Evolutionary conservation across 1,140 invertebrate species (phyloP).

Genomic region (Aleiodes sp.): DNA sequence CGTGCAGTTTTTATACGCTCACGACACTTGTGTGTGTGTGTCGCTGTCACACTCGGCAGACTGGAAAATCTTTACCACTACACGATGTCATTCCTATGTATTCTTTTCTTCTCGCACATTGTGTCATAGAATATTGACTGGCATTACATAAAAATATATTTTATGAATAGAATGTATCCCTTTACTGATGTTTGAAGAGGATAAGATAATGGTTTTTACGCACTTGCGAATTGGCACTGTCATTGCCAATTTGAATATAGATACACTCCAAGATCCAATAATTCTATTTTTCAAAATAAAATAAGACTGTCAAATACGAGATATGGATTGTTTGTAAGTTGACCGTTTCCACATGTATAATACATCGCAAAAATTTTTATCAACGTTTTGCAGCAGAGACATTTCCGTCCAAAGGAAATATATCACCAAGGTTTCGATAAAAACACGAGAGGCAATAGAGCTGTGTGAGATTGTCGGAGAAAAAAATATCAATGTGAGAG

Average conservation of each 20-base stretch:
- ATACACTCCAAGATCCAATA: too few species aligned
- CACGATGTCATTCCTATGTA: neutral
- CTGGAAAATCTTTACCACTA: neutral
- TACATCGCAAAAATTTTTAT: slow-evolving; percentile 9
- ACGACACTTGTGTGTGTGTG: neutral
- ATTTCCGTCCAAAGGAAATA: slow-evolving; percentile 11
- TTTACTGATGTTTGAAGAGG: too few species aligned
- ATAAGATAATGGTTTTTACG: too few species aligned
- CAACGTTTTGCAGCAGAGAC: slow-evolving; percentile 11
- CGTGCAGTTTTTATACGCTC: neutral
- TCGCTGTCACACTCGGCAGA: slow-evolving; percentile 14
- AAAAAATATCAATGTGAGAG: neutral
- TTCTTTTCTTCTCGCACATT: too few species aligned
- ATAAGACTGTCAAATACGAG: too few species aligned
- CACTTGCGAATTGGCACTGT: too few species aligned
- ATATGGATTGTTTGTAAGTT: neutral
- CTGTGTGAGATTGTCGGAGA: neutral
- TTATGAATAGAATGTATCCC: too few species aligned
- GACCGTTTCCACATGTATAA: neutral
- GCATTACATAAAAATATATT: too few species aligned
- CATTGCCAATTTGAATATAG: too few species aligned
- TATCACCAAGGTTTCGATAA: slow-evolving; percentile 10
- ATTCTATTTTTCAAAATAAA: too few species aligned
- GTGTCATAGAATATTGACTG: too few species aligned
- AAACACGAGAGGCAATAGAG: neutral